Evolutionary conservation across 2,113 vertebrate genomes (phyloP), one percentile per base, ranked within the genome.

Genomic region (Oceanodroma tethys): DNA sequence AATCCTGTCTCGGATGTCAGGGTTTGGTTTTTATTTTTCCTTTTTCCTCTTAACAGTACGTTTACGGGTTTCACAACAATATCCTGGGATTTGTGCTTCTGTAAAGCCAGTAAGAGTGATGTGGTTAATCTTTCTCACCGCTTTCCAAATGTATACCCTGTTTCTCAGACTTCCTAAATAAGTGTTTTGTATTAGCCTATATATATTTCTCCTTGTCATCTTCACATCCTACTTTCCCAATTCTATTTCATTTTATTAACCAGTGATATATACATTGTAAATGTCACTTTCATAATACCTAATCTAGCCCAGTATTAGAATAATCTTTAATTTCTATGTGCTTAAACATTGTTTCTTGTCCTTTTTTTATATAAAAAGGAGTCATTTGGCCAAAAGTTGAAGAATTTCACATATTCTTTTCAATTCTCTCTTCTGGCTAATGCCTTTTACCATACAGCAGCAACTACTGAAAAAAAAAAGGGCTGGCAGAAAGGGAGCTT

Each of bases 1-100:
- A 95, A 95, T 86, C 86, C 90, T 59, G 75, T 93, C 90, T 95
- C 52, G 70, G 50, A 62, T 90, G 90, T 95, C 94, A 91, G 56
- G 20, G 42, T 81, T 94, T 86, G 60, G 17, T n/a, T 88, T 95
- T 89, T 78, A 55, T 82, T 85, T 92, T 74, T 65, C 10, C 45
- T 34, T 87, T 92, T 91, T 43, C 67, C 34, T 55, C 60, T 70
- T 81, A 91, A 75, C 60, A 67, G 38, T 48, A 29, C 42, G 18
- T 93, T 95, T 96, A 88, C 8, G 4, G 42, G 38, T 88, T 95
- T 97, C 76, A 72, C 83, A 93, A 93, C 60, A 92, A 48, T 94
- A 92, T 91, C 50, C 80, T 38, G 23, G 80, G 82, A 95, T 96
- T 96, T 93, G 66, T 89, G 52, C 52, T 78, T 90, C 72, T 2